Evolutionary conservation across 1,140 invertebrate genomes (phyloP).

Genomic region (Triops cancriformis): DNA sequence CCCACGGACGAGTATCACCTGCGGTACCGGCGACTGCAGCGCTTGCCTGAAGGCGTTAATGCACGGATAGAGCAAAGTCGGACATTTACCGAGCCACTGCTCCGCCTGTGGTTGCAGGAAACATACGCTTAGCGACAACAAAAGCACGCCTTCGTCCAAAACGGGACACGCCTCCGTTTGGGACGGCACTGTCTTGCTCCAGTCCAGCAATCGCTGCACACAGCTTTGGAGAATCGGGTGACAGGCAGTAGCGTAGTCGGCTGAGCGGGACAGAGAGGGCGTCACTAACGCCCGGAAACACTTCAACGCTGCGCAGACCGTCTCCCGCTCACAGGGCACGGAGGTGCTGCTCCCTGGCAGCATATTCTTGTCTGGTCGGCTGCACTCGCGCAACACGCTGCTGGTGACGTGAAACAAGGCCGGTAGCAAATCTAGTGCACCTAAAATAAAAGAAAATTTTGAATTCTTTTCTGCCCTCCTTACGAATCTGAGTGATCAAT

Average conservation of each 20-base stretch:
- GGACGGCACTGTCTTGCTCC: slow-evolving; percentile 61
- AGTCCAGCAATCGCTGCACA: slow-evolving; percentile 76
- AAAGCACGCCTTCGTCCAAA: slow-evolving; percentile 73
- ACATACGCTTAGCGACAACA: slow-evolving; percentile 66
- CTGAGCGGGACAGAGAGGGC: slow-evolving; percentile 55
- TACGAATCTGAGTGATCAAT: too few species aligned
- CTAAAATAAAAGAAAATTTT: slow-evolving; percentile 42
- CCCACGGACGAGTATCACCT: too few species aligned
- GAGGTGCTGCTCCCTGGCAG: slow-evolving; percentile 47
- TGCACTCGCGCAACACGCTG: slow-evolving; percentile 72
- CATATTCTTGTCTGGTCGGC: background rate
- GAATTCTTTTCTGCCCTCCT: too few species aligned
- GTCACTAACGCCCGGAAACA: slow-evolving; percentile 56
- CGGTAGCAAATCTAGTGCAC: slow-evolving; percentile 76
- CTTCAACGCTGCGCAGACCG: slow-evolving; percentile 58
- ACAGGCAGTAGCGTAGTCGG: slow-evolving; percentile 57
- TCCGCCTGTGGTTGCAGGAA: slow-evolving; percentile 60
- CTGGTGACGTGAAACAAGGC: slow-evolving; percentile 85
- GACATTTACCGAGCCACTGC: slow-evolving; percentile 59
- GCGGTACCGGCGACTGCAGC: slow-evolving; percentile 47
- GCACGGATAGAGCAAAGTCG: slow-evolving; percentile 80
- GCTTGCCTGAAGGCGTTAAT: slow-evolving; percentile 86
- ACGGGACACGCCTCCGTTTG: slow-evolving; percentile 18
- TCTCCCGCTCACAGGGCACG: slow-evolving; percentile 45
- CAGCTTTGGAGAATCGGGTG: slow-evolving; percentile 71